A percentile compares a stretch with the other conserved stretches of the same genome.
phyloP scores from a whole-genome alignment of 2,797 vertebrate species.

The Coregonus ussuriensis region DNA sequence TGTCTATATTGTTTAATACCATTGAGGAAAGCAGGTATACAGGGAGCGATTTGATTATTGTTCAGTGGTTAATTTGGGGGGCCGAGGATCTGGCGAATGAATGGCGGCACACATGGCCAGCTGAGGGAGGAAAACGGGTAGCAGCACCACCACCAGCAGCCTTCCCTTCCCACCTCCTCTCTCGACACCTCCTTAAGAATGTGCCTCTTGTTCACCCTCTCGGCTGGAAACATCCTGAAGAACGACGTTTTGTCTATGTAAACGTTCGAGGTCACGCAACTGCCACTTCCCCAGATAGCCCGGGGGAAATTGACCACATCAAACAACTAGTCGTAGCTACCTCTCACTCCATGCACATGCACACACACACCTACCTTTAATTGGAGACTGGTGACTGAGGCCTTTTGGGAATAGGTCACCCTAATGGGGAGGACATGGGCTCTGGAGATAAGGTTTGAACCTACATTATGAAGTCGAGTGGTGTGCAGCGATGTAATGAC shows the following conservation, averaged over 20 bases:
- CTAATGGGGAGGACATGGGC: not conserved
- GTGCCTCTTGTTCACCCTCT: slow-evolving; percentile 7
- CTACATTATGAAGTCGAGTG: not conserved
- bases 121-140: not conserved
- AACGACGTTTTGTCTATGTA: slow-evolving; percentile 10
- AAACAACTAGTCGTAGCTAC: not conserved
- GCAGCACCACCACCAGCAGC: not conserved
- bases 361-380: no score
- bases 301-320: slow-evolving; percentile 11
- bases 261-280: slow-evolving; percentile 2
- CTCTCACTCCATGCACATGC: not conserved
- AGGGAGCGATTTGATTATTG: slow-evolving; percentile 9
- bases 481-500: not conserved
- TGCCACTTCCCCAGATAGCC: not conserved
- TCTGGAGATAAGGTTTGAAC: not conserved
- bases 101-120: slow-evolving; percentile 1
- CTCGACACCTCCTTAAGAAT: slow-evolving; percentile 10
- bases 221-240: slow-evolving; percentile 14
- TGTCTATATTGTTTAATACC: not conserved
- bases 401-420: not conserved
- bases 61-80: not conserved
- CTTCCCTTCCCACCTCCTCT: not conserved
- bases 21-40: not conserved
- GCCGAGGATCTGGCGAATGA: not conserved
- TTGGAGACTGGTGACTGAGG: no score